Evolutionary conservation across 1,140 invertebrate species (phyloP).

Genomic region (Halictus rubicundus): DNA sequence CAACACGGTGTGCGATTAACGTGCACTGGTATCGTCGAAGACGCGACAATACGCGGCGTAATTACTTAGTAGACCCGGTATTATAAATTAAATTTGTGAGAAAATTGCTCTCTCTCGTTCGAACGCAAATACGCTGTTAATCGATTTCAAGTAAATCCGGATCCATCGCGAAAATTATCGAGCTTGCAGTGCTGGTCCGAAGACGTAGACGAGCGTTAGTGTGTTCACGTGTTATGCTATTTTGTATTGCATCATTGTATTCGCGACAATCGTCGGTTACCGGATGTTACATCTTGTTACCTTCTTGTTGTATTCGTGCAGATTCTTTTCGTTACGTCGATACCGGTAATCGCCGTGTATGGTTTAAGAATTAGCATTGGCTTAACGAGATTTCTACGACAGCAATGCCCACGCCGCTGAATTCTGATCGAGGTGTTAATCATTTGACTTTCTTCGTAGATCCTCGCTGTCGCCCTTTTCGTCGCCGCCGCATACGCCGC

Average conservation of each 20-base stretch:
- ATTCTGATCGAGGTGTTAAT: neutral
- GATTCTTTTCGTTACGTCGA: neutral
- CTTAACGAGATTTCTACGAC: neutral
- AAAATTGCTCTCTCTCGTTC: too few relatives aligned
- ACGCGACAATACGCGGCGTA: constrained; percentile 4
- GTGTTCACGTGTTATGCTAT: neutral
- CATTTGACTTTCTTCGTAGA: constrained; percentile 47
- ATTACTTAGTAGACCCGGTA: constrained; percentile 2
- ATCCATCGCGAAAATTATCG: neutral
- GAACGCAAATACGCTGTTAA: constrained; percentile 13
- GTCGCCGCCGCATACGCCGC: constrained; percentile 71
- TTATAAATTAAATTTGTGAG: too few relatives aligned
- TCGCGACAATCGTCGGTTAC: neutral
- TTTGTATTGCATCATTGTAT: neutral
- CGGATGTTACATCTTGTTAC: neutral
- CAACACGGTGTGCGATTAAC: constrained; percentile 19
- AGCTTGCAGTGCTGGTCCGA: neutral
- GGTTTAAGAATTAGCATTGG: neutral
- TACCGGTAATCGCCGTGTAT: neutral
- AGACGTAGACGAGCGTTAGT: neutral
- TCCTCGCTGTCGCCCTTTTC: constrained; percentile 70
- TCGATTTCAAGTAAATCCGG: constrained; percentile 19
- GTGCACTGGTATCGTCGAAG: constrained; percentile 20
- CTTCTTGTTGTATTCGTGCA: too few relatives aligned
- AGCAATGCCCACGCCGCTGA: neutral